Conservation (phyloP, 2,888 invertebrate species). For the Chorisops tibialis region DNA sequence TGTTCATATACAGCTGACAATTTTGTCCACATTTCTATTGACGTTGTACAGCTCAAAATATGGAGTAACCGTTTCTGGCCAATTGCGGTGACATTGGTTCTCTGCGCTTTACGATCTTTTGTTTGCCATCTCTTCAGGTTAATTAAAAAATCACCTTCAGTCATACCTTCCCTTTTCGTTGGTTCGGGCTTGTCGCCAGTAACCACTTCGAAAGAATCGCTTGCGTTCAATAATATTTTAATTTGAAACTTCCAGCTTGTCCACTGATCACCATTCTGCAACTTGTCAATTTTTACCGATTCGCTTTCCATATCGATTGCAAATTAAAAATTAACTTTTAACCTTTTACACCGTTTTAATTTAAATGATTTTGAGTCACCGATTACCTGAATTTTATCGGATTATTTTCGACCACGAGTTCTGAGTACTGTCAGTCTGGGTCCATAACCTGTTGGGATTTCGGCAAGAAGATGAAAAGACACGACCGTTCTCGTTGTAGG, state of each 20-base stretch:
- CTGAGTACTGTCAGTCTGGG: no score
- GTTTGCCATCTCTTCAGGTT: conserved; percentile 30
- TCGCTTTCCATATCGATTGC: background rate
- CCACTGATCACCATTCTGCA: conserved; percentile 1
- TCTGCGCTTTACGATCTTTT: conserved; percentile 36
- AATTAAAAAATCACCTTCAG: background rate
- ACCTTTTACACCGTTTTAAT: no score
- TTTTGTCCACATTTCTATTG: conserved; percentile 40
- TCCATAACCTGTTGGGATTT: no score
- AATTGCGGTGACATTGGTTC: conserved; percentile 36
- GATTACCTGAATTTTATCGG: no score
- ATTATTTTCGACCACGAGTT: no score
- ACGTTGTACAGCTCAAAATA: no score
- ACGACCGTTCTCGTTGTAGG: no score
- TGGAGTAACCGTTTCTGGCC: conserved; percentile 34
- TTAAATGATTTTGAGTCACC: no score
- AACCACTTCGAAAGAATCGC: background rate
- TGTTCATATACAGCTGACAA: conserved; percentile 38
- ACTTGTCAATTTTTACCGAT: background rate
- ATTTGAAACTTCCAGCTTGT: background rate
- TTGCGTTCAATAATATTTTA: background rate
- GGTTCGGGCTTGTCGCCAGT: conserved; percentile 1
- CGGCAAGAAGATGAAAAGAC: no score
- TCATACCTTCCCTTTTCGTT: no score
- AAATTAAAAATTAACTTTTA: no score